Base-by-base conservation (phyloP, 2,797 vertebrate genomes). In the Epinephelus awoara region DNA sequence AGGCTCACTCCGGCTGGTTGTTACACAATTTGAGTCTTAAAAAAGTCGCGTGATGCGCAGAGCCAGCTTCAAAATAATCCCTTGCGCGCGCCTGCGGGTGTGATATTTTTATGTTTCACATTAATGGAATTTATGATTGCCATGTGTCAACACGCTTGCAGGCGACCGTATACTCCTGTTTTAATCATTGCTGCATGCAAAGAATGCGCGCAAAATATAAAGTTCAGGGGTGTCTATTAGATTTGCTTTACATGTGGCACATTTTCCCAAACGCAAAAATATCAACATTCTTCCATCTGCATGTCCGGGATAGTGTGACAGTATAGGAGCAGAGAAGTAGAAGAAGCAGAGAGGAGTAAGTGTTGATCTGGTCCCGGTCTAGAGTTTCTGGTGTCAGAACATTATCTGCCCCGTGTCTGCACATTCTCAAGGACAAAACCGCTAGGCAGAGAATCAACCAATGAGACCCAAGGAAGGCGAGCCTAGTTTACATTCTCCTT, bases 311-410 rank as follows among this genome's bases (percentile, higher is more conserved):
- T 85, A 61, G 64, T 67, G 29, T 78, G 72, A 79, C 79, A 83
- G 27, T 29, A 57, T 14, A 88, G 72, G 65, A 77, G 79, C 75
- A 81, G 79, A 65, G 78, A 79, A 67, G 82, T 6, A 80, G 59
- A 79, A 85, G 72, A 87, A 85, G 70, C 83, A 88, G 81, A 72
- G 80, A 76, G 81, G 90, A 89, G 86, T 88, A 90, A 91, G 90
- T 91, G 93, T 93, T 93, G 93, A 94, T 94, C 94, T 94, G 92
- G 92, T 91, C 93, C 87, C 47, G 92, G 93, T 95, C 92, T 96
- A 92, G 92, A 94, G 94, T 95, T 95, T 95, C 96, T 94, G 91
- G 94, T 95, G 95, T 95, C 94, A 94, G 95, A 95, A 95, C 94
- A 96, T 95, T 96, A 96, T 96, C 95, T 96, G 94, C 91, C 83